Evolutionary conservation across 2,113 vertebrate genomes (phyloP).

Genomic region (Oreochromis tanganicae): DNA sequence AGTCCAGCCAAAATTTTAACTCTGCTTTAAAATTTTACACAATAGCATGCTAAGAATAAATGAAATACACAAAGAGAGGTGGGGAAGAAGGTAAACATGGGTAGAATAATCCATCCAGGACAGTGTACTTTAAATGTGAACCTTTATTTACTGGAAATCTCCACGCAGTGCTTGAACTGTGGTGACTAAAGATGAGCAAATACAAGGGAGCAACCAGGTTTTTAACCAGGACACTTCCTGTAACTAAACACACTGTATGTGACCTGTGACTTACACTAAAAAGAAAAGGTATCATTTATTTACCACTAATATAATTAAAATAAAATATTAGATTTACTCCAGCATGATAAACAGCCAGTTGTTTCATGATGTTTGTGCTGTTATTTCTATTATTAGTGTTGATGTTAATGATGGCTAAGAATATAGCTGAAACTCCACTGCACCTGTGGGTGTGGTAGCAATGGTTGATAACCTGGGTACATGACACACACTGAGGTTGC

Average conservation of each 20-base stretch:
- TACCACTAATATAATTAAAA: background rate
- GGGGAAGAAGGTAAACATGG: background rate
- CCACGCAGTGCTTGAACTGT: background rate
- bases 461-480: background rate
- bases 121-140: background rate
- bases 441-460: background rate
- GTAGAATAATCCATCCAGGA: background rate
- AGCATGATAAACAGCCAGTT: background rate
- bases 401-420: background rate
- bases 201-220: background rate
- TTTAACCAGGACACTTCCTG: background rate
- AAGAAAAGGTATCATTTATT: background rate
- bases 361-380: background rate
- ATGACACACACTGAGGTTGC: background rate
- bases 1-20: background rate
- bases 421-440: background rate
- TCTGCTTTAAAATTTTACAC: background rate
- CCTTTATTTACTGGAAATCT: background rate
- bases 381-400: background rate
- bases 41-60: background rate
- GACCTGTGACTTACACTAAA: background rate
- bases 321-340: background rate
- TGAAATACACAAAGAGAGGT: fast-evolving
- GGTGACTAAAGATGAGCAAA: background rate
- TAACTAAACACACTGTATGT: background rate